phyloP scores from a whole-genome alignment of 1,140 invertebrate genomes.

The Lordiphosa stackelbergi region DNA sequence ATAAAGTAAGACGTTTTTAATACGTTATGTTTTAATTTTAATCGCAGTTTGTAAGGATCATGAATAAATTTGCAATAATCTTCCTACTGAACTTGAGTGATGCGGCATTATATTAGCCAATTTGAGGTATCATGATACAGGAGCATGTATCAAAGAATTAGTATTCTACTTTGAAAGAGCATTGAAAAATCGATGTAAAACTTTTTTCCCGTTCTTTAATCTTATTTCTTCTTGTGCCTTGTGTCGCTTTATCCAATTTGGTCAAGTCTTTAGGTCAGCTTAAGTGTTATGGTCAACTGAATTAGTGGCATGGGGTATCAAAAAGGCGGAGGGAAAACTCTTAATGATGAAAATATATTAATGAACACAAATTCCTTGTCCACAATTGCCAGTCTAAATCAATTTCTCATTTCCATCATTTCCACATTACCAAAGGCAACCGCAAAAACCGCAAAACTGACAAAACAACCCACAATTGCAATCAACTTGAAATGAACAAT shows the following conservation, averaged over 20 bases:
- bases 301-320: conserved; percentile 27
- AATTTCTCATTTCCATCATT: conserved; percentile 5
- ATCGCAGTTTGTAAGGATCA: too few relatives aligned
- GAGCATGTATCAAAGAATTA: too few relatives aligned
- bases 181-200: conserved; percentile 8
- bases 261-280: conserved; percentile 50
- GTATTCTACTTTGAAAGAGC: too few relatives aligned
- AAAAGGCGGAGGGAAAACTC: conserved; percentile 9
- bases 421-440: conserved; percentile 20
- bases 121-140: too few relatives aligned
- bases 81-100: too few relatives aligned
- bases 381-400: not conserved
- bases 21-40: too few relatives aligned
- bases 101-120: too few relatives aligned
- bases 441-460: conserved; percentile 29
- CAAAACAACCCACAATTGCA: conserved; percentile 34
- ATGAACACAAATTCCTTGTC: conserved; percentile 21
- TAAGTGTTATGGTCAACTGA: conserved; percentile 52
- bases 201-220: conserved; percentile 16
- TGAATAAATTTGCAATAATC: too few relatives aligned
- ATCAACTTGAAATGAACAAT: conserved; percentile 69
- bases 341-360: conserved; percentile 44
- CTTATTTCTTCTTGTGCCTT: conserved; percentile 24
- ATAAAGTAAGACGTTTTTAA: too few relatives aligned
- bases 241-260: conserved; percentile 30